Percentiles rank a stretch among this genome's conserved stretches.
Conservation (phyloP, 2,888 invertebrate genomes). For the Psylliodes chrysocephalus region DNA sequence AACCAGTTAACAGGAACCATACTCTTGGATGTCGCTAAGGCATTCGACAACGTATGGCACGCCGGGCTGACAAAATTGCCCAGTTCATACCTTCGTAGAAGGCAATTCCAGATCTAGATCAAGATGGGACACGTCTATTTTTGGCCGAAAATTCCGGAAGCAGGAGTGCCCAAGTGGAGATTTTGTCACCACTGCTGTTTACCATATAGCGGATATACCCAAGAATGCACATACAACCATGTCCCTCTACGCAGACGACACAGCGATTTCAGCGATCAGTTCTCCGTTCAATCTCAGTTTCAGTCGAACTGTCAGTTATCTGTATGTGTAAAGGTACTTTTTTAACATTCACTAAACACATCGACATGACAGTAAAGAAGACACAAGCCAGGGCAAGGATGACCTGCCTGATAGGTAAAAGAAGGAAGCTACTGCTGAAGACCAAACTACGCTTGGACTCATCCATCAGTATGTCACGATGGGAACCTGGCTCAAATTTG, state of each 20-base stretch:
- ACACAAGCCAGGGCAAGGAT: too few relatives aligned
- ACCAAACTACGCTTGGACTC: too few relatives aligned
- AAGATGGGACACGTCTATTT: not conserved
- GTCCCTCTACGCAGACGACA: not conserved
- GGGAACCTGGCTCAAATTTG: too few relatives aligned
- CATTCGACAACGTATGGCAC: constrained; percentile 57
- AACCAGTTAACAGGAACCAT: constrained; percentile 48
- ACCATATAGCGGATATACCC: constrained; percentile 20
- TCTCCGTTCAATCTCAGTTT: too few relatives aligned
- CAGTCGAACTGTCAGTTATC: too few relatives aligned
- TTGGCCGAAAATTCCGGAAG: not conserved
- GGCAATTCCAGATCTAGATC: not conserved
- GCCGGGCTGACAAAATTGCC: constrained; percentile 38
- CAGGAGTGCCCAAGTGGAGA: constrained; percentile 33
- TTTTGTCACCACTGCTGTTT: constrained; percentile 19
- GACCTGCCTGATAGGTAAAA: too few relatives aligned
- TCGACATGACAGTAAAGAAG: too few relatives aligned
- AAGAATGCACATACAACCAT: not conserved
- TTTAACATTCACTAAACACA: too few relatives aligned
- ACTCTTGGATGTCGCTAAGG: constrained; percentile 54
- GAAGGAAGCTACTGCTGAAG: too few relatives aligned
- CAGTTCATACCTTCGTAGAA: constrained; percentile 6
- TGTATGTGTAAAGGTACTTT: too few relatives aligned
- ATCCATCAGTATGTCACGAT: too few relatives aligned
- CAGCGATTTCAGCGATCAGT: not conserved